Evolutionary conservation across 1,140 invertebrate species (phyloP).

Genomic region (Pachypeltis micranthus): DNA sequence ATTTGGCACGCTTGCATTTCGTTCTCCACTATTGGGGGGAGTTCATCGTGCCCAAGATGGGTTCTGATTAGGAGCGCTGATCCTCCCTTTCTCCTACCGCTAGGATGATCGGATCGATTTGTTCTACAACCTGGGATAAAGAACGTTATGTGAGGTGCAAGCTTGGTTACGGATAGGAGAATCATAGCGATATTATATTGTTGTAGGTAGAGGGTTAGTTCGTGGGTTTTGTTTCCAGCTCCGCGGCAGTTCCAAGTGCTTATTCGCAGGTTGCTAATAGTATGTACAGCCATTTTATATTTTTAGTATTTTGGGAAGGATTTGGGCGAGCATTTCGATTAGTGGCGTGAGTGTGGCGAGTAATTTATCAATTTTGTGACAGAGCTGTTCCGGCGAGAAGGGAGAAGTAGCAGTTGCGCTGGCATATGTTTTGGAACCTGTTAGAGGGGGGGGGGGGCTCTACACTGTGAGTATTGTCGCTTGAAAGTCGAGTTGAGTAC

Average conservation of each 20-base stretch:
- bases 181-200: background rate
- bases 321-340: background rate
- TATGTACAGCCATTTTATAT: background rate
- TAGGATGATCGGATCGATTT: background rate
- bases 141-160: background rate
- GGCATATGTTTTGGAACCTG: background rate
- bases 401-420: background rate
- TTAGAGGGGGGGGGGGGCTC: background rate
- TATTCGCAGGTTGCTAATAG: background rate
- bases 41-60: background rate
- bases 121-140: background rate
- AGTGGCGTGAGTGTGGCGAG: background rate
- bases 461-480: background rate
- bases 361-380: background rate
- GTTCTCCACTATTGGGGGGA: background rate
- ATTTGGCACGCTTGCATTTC: background rate
- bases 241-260: background rate
- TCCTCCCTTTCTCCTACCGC: background rate
- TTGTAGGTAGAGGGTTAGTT: background rate
- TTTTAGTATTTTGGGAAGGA: background rate
- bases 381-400: background rate
- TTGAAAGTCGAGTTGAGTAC: background rate
- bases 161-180: background rate
- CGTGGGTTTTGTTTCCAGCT: background rate
- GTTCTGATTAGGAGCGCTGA: background rate